These are phyloP conservation scores for Actias luna DNA, from an alignment of 2,888 invertebrate species.

Conservation along the genomic window DNA sequence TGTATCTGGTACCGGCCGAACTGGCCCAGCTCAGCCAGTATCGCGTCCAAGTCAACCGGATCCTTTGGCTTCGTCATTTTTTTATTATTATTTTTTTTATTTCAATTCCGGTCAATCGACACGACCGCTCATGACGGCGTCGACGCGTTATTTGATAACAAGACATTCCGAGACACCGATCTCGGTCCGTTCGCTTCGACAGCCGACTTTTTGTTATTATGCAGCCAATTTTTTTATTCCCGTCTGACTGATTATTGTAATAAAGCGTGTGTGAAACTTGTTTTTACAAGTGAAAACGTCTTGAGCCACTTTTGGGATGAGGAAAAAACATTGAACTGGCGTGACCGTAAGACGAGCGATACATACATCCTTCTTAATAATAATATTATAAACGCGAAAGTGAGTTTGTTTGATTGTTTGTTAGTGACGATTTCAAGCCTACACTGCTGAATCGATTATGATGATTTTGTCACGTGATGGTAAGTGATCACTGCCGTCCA, in stretches of 20 bases:
- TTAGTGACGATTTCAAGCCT: no score
- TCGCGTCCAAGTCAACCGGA: constrained; percentile 55
- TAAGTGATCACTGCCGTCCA: no score
- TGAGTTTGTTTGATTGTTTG: no score
- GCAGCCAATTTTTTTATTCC: not conserved
- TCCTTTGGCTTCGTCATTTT: constrained; percentile 25
- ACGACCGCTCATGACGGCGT: not conserved
- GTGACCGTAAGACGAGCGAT: no score
- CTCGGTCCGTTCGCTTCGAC: not conserved
- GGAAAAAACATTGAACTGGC: no score
- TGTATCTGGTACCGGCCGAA: constrained; percentile 70
- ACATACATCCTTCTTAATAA: no score
- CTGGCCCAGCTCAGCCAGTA: constrained; percentile 62
- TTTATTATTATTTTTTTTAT: no score
- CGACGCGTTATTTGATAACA: not conserved
- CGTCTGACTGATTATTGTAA: not conserved
- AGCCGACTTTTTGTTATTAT: not conserved
- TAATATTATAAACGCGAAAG: no score
- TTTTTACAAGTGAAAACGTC: no score
- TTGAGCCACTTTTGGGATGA: no score
- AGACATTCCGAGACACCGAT: not conserved
- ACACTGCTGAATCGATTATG: no score
- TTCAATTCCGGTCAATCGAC: not conserved
- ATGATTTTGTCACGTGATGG: no score
- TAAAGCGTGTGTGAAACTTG: not conserved